These are phyloP conservation scores for Blastobasis lacticolella DNA, from an alignment of 2,888 invertebrate genomes.

Conservation along the genomic window DNA sequence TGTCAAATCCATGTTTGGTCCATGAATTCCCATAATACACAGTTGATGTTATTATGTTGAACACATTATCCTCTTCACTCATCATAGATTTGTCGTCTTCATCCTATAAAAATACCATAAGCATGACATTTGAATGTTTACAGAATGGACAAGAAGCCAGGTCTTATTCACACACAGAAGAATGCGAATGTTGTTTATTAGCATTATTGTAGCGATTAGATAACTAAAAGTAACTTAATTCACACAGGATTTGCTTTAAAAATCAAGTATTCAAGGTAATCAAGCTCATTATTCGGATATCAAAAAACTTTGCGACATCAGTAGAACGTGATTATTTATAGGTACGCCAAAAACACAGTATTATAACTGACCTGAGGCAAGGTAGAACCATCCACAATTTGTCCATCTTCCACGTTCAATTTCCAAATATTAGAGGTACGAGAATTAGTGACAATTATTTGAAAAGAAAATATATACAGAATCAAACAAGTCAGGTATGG, in stretches of 20 bases:
- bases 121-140: background rate
- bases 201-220: background rate
- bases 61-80: slow-evolving; percentile 79
- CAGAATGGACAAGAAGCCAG: too few relatives aligned
- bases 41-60: slow-evolving; percentile 84
- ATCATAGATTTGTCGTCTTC: slow-evolving; percentile 53
- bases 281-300: slow-evolving; percentile 21
- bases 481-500: slow-evolving; percentile 77
- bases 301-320: slow-evolving; percentile 17
- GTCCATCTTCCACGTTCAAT: slow-evolving; percentile 83
- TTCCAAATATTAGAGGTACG: slow-evolving; percentile 89
- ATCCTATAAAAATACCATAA: slow-evolving; percentile 39
- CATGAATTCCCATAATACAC: slow-evolving; percentile 78
- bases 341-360: background rate
- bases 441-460: slow-evolving; percentile 83
- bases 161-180: too few relatives aligned
- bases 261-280: slow-evolving; percentile 24
- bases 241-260: too few relatives aligned
- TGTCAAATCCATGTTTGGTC: slow-evolving; percentile 78
- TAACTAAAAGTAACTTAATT: too few relatives aligned
- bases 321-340: too few relatives aligned
- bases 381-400: slow-evolving; percentile 79
- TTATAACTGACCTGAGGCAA: slow-evolving; percentile 66
- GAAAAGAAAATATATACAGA: slow-evolving; percentile 81
- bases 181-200: background rate